These are phyloP conservation scores for Dynastes maya DNA, from an alignment of 2,888 invertebrate species.

Conservation along the genomic window DNA sequence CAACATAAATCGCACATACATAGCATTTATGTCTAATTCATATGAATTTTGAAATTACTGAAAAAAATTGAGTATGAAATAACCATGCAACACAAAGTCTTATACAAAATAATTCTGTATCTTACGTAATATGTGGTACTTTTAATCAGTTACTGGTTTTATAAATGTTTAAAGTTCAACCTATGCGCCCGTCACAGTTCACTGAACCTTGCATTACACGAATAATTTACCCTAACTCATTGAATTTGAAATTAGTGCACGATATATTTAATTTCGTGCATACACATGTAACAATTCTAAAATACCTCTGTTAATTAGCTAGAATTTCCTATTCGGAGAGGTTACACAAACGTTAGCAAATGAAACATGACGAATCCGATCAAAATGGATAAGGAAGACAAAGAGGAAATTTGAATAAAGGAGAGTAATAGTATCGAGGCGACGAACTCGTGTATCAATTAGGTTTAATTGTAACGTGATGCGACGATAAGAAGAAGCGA, in stretches of 20 bases:
- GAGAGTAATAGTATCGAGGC: conserved; percentile 28
- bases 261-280: not conserved
- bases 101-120: not conserved
- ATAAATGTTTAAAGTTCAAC: conserved; percentile 24
- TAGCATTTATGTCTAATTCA: too few relatives aligned
- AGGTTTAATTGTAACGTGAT: conserved; percentile 37
- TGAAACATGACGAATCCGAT: conserved; percentile 43
- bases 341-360: conserved; percentile 26
- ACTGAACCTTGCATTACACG: conserved; percentile 2
- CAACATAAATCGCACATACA: not conserved
- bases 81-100: too few relatives aligned
- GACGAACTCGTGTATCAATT: conserved; percentile 44
- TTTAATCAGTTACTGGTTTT: conserved; percentile 14
- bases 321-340: conserved; percentile 9
- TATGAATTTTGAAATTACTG: too few relatives aligned
- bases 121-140: not conserved
- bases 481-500: conserved; percentile 33
- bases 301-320: conserved; percentile 43
- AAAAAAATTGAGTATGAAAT: too few relatives aligned
- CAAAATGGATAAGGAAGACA: conserved; percentile 23
- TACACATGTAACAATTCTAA: conserved; percentile 6
- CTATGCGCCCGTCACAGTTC: conserved; percentile 20
- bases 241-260: conserved; percentile 22
- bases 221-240: not conserved
- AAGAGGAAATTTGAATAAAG: conserved; percentile 24